Evolutionary conservation across 2,888 invertebrate species (phyloP), one percentile per base, ranked within the genome.

Genomic region (Cerceris ruficornis): DNA sequence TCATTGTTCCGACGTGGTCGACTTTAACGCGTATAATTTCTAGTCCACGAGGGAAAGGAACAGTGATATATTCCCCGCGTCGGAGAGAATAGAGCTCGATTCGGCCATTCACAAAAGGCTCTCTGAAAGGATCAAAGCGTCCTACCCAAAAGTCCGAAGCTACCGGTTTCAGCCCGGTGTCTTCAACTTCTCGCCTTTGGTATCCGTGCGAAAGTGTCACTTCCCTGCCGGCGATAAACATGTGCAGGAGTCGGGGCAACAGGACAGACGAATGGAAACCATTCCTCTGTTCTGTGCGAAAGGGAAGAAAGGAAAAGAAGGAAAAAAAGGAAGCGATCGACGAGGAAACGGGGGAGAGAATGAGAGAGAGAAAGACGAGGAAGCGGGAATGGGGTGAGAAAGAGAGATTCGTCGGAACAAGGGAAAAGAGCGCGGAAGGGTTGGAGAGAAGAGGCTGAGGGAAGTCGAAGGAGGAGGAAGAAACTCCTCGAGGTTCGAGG

Each of bases 121-220:
- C 28, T 28, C 28, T 28, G 2, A 28, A 28, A 28, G 28, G 28
- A 28, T 28, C 28, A 28, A n/a, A 50, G n/a, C 6, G n/a, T 13
- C 50, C 50, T 17, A 15, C 55, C 55, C 8, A 55, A 55, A 55
- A 11, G 1, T 28, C 17, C 15, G 28, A 17, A 7, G 6, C 28
- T 17, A 15, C 50, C 50, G 13, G 41, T 17, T 49, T 55, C 60
- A 52, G 17, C 41, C 14, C 13, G 54, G 67, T 68, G 69, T 60
- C 46, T 28, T n/a, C 42, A 57, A 70, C 42, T 61, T 81, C 75
- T 84, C 82, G 80, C 77, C 70, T 60, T 15, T 60, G 68, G 71
- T 75, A 82, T 86, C 69, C 88, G 88, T 87, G 89, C 85, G 87
- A 89, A 89, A 88, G 87, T 88, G 90, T 88, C 89, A 89, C 87